phyloP scores from a whole-genome alignment of 1,140 invertebrate species.

The Alviniconcha marisindica region DNA sequence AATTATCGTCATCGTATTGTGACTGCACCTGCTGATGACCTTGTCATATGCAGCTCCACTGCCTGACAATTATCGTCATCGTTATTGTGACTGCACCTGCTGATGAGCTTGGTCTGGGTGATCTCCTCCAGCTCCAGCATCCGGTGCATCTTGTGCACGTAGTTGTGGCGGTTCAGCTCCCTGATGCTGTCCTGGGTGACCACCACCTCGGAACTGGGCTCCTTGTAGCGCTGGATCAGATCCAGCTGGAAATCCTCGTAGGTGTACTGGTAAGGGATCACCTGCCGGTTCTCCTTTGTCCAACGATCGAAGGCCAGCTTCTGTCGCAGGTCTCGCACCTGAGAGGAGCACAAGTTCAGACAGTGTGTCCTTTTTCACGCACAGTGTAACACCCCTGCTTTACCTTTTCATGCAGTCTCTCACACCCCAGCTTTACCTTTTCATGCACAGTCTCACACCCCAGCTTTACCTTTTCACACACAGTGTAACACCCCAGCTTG shows the following conservation, averaged over 20 bases:
- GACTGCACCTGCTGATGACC: neutral
- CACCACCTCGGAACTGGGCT: constrained; percentile 60
- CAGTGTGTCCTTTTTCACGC: too few species aligned
- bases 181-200: constrained; percentile 63
- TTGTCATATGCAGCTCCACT: neutral
- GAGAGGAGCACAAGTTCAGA: too few species aligned
- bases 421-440: too few species aligned
- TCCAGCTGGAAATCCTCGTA: constrained; percentile 48
- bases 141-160: constrained; percentile 72
- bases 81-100: constrained; percentile 56
- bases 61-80: neutral
- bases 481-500: too few species aligned
- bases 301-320: constrained; percentile 68
- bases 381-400: too few species aligned
- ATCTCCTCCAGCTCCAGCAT: constrained; percentile 72
- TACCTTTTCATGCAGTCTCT: too few species aligned
- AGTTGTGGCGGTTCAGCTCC: constrained; percentile 71
- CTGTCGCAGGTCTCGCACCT: constrained; percentile 62
- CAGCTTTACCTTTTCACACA: too few species aligned
- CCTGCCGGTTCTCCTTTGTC: constrained; percentile 65
- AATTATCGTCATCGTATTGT: neutral
- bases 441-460: too few species aligned
- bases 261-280: constrained; percentile 50
- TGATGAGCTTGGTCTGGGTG: constrained; percentile 67
- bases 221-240: constrained; percentile 63